Evolutionary conservation across 2,797 vertebrate genomes (phyloP).

Genomic region (Cynopterus sphinx): DNA sequence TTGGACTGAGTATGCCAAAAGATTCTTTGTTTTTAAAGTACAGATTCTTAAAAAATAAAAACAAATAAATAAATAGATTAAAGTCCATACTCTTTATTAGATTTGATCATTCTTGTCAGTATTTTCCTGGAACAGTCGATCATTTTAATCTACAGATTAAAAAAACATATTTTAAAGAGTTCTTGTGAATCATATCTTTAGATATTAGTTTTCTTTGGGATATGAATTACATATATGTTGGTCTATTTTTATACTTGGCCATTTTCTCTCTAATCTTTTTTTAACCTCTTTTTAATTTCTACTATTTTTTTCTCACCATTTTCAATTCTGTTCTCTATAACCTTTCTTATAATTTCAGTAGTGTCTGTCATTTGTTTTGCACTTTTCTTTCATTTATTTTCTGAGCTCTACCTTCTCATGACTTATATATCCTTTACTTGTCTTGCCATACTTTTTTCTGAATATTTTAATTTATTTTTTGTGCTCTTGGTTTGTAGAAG

Average conservation of each 20-base stretch:
- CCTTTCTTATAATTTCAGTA: not conserved
- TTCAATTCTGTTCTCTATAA: not conserved
- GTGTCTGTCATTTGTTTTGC: not conserved
- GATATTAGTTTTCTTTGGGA: not conserved
- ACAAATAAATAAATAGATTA: too few species aligned
- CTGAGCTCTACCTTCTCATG: not conserved
- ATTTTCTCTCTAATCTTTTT: not conserved
- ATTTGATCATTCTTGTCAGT: not conserved
- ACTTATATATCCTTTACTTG: not conserved
- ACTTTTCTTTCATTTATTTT: constrained; percentile 18
- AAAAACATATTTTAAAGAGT: not conserved
- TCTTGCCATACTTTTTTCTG: not conserved
- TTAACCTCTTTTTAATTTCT: not conserved
- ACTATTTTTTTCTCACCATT: constrained; percentile 7
- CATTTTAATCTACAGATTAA: not conserved
- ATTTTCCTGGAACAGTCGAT: constrained; percentile 7
- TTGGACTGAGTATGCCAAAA: not conserved
- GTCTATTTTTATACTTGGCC: not conserved
- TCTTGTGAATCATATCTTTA: constrained; percentile 14
- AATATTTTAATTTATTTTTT: not conserved
- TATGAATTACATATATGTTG: not conserved
- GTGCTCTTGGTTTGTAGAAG: constrained; percentile 40
- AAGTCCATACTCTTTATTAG: not conserved
- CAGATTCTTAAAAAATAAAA: not conserved
- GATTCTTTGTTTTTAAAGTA: constrained; percentile 34